These are phyloP conservation scores for Brenthis ino DNA, from an alignment of 2,888 invertebrate genomes.

Conservation along the genomic window DNA sequence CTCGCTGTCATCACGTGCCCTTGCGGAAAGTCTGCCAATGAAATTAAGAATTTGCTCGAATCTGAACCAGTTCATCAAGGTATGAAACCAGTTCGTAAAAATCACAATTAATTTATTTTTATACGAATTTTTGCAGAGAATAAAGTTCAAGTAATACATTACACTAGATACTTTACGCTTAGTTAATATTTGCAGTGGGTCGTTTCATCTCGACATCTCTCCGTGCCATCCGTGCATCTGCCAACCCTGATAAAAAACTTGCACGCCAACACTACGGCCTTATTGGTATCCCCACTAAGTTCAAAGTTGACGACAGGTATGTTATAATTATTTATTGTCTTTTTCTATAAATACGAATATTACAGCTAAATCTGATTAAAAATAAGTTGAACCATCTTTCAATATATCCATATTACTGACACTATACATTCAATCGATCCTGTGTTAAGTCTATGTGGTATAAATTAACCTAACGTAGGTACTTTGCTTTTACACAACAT, in stretches of 20 bases:
- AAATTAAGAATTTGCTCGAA: slow-evolving; percentile 87
- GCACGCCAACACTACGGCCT: slow-evolving; percentile 78
- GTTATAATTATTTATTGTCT: not conserved
- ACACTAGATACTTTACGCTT: not conserved
- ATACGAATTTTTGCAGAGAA: no score
- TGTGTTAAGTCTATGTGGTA: no score
- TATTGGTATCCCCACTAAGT: slow-evolving; percentile 79
- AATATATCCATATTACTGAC: no score
- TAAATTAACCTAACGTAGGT: no score
- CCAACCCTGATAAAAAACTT: slow-evolving; percentile 87
- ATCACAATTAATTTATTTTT: no score
- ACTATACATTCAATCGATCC: no score
- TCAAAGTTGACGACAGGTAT: slow-evolving; percentile 86
- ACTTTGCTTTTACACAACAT: no score
- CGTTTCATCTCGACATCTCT: slow-evolving; percentile 93
- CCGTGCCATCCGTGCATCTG: slow-evolving; percentile 88
- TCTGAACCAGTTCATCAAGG: slow-evolving; percentile 89
- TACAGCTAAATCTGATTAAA: no score
- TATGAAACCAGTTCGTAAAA: slow-evolving; percentile 39
- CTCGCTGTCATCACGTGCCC: slow-evolving; percentile 89
- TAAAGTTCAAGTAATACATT: no score
- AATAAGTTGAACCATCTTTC: no score
- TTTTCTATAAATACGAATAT: not conserved
- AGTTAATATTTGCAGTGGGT: slow-evolving; percentile 82
- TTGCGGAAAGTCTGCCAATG: slow-evolving; percentile 85